Percentiles rank a stretch among this genome's conserved stretches.
phyloP scores from a whole-genome alignment of 1,140 invertebrate genomes.

The Rhynchophorus ferrugineus region DNA sequence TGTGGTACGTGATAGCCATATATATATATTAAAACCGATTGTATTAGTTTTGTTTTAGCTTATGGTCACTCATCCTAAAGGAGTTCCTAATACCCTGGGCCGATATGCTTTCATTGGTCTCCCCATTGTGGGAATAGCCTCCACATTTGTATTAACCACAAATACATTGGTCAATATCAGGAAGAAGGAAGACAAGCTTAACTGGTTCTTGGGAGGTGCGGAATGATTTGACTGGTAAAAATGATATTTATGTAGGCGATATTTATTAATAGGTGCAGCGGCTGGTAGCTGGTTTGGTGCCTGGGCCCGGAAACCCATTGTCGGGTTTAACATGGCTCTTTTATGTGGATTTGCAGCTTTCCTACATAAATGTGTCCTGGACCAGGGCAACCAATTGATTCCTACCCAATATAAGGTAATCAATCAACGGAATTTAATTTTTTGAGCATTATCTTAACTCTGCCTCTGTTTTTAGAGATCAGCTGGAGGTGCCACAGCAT shows the following conservation, averaged over 20 bases:
- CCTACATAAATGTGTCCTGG: conserved; percentile 50
- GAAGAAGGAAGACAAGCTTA: conserved; percentile 56
- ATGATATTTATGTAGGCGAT: not conserved
- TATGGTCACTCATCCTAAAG: conserved; percentile 49
- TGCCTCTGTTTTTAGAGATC: conserved; percentile 13
- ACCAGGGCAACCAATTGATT: conserved; percentile 37
- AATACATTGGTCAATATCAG: conserved; percentile 51
- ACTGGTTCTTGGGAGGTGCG: conserved; percentile 52
- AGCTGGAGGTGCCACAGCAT: not conserved
- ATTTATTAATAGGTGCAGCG: conserved; percentile 18
- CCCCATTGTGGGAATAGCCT: conserved; percentile 54
- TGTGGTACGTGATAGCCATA: not conserved
- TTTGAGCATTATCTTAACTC: too few relatives aligned
- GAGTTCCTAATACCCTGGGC: conserved; percentile 43
- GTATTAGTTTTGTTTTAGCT: conserved; percentile 37
- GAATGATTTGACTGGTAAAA: not conserved
- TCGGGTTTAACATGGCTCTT: conserved; percentile 30
- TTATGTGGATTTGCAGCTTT: conserved; percentile 43
- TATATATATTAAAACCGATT: not conserved
- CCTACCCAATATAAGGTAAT: too few relatives aligned
- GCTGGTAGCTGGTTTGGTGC: conserved; percentile 53
- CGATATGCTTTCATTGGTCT: conserved; percentile 47
- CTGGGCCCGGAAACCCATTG: conserved; percentile 42
- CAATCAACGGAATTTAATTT: too few relatives aligned
- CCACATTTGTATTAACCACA: conserved; percentile 54